phyloP scores from a whole-genome alignment of 2,888 invertebrate genomes.

The Andrena dorsata region DNA sequence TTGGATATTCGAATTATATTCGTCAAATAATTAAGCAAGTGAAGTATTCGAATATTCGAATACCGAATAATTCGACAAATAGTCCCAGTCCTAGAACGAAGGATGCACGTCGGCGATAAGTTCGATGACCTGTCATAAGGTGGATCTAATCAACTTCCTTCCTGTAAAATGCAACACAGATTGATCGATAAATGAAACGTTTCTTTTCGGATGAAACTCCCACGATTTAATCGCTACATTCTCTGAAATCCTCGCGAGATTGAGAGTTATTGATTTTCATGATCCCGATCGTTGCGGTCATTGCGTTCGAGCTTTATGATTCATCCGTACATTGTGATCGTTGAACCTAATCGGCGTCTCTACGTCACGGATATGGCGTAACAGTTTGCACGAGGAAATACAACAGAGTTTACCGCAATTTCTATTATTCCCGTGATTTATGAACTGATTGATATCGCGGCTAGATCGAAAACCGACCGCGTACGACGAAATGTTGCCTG shows the following conservation, averaged over 20 bases:
- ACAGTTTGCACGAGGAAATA: conserved; percentile 22
- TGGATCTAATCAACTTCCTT: too few relatives aligned
- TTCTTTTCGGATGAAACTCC: too few relatives aligned
- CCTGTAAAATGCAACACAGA: too few relatives aligned
- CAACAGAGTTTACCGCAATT: conserved; percentile 35
- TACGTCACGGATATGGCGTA: conserved; percentile 40
- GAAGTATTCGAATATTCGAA: too few relatives aligned
- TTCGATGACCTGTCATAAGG: too few relatives aligned
- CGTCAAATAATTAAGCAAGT: too few relatives aligned
- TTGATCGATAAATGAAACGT: too few relatives aligned
- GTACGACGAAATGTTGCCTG: conserved; percentile 36
- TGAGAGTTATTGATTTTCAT: conserved; percentile 16
- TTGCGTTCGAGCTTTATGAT: conserved; percentile 34
- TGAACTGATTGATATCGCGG: conserved; percentile 48
- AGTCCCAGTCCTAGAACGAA: too few relatives aligned
- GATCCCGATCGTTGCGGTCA: conserved; percentile 15
- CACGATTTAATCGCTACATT: not conserved
- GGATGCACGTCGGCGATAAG: too few relatives aligned
- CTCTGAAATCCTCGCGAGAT: not conserved
- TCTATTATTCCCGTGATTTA: conserved; percentile 51
- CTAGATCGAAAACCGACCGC: conserved; percentile 45
- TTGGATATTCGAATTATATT: too few relatives aligned
- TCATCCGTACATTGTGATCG: conserved; percentile 45
- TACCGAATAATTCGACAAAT: too few relatives aligned
- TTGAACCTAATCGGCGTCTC: conserved; percentile 47